A percentile compares a stretch with the other conserved stretches of the same genome.
Evolutionary conservation across 2,888 invertebrate species (phyloP).

Genomic region (Pocota personata): DNA sequence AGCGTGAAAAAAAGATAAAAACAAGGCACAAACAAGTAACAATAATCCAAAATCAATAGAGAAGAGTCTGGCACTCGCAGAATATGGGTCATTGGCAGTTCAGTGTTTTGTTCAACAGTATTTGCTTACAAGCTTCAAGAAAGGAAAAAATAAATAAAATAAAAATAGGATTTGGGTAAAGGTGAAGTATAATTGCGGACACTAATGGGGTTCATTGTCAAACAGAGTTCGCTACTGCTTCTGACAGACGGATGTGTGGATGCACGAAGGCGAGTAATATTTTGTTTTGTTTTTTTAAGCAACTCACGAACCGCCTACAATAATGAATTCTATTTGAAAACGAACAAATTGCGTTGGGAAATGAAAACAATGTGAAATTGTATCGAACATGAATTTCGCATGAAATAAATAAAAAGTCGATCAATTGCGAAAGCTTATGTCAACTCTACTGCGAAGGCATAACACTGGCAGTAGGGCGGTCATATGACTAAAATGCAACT

Average conservation of each 20-base stretch:
- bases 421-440: too few relatives aligned
- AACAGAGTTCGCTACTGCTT: neutral
- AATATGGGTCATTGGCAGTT: slow-evolving; percentile 63
- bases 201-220: slow-evolving; percentile 56
- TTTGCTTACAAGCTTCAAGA: slow-evolving; percentile 2
- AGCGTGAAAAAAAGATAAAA: neutral
- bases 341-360: too few relatives aligned
- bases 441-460: too few relatives aligned
- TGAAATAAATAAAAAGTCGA: too few relatives aligned
- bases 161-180: slow-evolving; percentile 39
- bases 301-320: too few relatives aligned
- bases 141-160: neutral
- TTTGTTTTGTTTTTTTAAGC: too few relatives aligned
- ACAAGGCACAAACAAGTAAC: slow-evolving; percentile 20
- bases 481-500: too few relatives aligned
- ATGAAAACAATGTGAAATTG: too few relatives aligned
- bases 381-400: too few relatives aligned
- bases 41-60: slow-evolving; percentile 62
- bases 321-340: too few relatives aligned
- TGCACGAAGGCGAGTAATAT: too few relatives aligned
- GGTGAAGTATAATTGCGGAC: slow-evolving; percentile 35
- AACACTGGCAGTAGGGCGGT: too few relatives aligned
- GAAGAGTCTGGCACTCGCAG: slow-evolving; percentile 13
- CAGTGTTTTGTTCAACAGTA: neutral
- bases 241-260: neutral